Evolutionary conservation across 2,113 vertebrate genomes (phyloP).

Genomic region (Prunella himalayana): DNA sequence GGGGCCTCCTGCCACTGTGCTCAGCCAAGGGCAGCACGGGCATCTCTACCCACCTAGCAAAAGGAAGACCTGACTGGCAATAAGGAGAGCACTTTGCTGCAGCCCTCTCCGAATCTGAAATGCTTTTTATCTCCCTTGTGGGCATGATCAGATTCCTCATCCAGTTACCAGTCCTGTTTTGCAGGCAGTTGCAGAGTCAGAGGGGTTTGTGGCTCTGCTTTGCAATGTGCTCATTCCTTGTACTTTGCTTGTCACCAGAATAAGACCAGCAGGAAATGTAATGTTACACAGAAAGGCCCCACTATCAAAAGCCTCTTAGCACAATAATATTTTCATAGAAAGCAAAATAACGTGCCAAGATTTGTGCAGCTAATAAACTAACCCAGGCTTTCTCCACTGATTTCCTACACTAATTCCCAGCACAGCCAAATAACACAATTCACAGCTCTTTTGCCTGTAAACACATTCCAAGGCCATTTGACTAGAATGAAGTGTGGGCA

Average conservation of each 20-base stretch:
- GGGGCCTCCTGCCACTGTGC: not conserved
- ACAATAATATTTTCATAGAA: not conserved
- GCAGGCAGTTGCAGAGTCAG: not conserved
- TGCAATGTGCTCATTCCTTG: not conserved
- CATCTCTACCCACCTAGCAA: not conserved
- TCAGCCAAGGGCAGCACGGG: not conserved
- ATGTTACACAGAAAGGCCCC: not conserved
- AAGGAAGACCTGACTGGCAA: not conserved
- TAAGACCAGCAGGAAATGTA: not conserved
- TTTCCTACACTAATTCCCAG: not conserved
- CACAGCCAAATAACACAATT: not conserved
- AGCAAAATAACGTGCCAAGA: not conserved
- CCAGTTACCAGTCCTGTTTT: not conserved
- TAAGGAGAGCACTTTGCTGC: not conserved
- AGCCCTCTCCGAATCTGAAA: not conserved
- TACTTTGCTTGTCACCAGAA: not conserved
- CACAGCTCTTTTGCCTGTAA: not conserved
- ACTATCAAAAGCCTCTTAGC: not conserved
- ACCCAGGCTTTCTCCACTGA: not conserved
- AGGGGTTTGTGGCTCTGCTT: not conserved
- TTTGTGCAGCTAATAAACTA: not conserved
- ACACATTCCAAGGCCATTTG: constrained; percentile 7
- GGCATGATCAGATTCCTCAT: not conserved
- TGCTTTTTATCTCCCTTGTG: not conserved
- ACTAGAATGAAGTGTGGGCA: not conserved